Conservation (phyloP, 2,113 vertebrate species). For the Pomatostomus ruficeps region DNA sequence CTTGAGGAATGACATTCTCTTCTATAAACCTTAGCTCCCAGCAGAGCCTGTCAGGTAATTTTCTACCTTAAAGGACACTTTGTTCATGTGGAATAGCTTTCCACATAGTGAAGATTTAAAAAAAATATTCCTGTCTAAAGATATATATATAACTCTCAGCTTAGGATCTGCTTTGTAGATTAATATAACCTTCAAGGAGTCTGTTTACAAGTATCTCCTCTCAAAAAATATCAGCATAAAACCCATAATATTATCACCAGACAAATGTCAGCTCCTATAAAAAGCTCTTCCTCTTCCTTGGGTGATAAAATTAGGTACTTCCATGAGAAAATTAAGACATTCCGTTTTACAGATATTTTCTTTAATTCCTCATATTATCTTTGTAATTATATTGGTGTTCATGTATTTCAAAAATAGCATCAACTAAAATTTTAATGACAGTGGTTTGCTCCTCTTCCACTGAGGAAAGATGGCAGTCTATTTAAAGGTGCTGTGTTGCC, state of each 20-base stretch:
- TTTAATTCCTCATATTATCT: not conserved
- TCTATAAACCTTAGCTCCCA: not conserved
- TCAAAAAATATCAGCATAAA: not conserved
- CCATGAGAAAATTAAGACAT: not conserved
- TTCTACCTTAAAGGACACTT: not conserved
- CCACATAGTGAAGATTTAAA: not conserved
- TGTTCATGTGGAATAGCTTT: constrained; percentile 1
- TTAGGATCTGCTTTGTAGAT: not conserved
- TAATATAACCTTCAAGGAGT: constrained; percentile 17
- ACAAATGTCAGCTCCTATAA: constrained; percentile 15
- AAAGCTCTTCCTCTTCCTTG: not conserved
- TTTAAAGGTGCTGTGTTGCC: not conserved
- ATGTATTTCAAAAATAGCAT: not conserved
- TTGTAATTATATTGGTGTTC: not conserved
- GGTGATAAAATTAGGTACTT: not conserved
- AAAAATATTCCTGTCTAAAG: not conserved
- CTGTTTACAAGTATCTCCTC: constrained; percentile 18
- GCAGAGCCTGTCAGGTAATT: not conserved
- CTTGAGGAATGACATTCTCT: not conserved
- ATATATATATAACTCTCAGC: constrained; percentile 5
- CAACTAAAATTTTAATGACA: not conserved
- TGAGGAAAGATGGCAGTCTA: not conserved
- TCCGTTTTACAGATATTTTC: not conserved
- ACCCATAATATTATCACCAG: not conserved
- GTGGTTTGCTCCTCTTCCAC: not conserved